phyloP scores from a whole-genome alignment of 2,113 vertebrate genomes.

The Dipodomys merriami region DNA sequence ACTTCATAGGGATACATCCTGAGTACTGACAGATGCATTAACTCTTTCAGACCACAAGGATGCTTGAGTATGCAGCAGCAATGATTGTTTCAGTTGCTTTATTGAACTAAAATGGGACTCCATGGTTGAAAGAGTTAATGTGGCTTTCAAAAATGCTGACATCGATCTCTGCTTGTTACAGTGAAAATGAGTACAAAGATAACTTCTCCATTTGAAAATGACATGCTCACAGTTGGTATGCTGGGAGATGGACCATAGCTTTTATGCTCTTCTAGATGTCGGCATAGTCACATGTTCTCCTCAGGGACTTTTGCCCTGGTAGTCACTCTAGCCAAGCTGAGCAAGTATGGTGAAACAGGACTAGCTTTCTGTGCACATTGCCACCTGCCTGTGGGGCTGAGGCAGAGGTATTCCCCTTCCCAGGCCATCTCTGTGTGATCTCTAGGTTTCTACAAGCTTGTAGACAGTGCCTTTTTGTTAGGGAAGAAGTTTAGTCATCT shows the following conservation, averaged over 20 bases:
- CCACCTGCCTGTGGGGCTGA: background rate
- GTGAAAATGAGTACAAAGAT: conserved; percentile 18
- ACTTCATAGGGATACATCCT: background rate
- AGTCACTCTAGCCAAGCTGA: background rate
- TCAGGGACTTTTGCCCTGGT: background rate
- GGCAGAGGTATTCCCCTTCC: background rate
- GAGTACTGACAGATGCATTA: background rate
- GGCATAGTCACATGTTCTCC: conserved; percentile 6
- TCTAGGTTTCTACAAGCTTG: background rate
- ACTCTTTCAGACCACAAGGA: background rate
- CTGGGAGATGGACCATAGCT: background rate
- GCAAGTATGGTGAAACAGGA: background rate
- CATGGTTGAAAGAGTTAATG: conserved; percentile 54
- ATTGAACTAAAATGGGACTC: background rate
- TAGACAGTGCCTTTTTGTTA: background rate
- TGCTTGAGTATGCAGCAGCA: background rate
- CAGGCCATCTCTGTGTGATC: too few species aligned
- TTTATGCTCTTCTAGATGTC: conserved; percentile 17
- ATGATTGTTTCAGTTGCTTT: background rate
- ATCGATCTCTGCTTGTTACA: conserved; percentile 25
- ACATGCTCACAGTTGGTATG: conserved; percentile 25
- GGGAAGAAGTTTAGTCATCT: conserved; percentile 38
- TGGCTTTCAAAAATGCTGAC: background rate
- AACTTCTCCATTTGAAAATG: conserved; percentile 42
- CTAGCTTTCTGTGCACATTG: background rate